Percentiles rank a stretch among this genome's conserved stretches.
Evolutionary conservation across 2,888 invertebrate genomes (phyloP).

Genomic region (Drosophila rellima): DNA sequence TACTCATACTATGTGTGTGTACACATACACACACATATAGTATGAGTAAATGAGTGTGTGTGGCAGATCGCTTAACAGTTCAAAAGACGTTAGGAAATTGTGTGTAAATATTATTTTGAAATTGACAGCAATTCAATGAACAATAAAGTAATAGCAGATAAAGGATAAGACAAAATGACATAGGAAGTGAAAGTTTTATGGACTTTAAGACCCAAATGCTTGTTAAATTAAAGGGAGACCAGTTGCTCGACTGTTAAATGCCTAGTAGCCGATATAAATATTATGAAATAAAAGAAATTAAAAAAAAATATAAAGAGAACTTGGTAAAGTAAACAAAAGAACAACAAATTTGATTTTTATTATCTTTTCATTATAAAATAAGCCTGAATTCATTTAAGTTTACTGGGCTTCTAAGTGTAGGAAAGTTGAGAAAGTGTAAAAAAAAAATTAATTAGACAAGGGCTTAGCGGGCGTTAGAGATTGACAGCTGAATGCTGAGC

Average conservation of each 20-base stretch:
- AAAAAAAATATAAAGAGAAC: too few species aligned
- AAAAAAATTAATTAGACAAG: slow-evolving; percentile 54
- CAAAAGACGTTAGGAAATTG: slow-evolving; percentile 51
- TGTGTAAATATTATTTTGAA: slow-evolving; percentile 74
- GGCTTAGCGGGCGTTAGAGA: slow-evolving; percentile 37
- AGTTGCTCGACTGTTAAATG: background rate
- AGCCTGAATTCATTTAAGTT: background rate
- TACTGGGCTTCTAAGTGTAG: background rate
- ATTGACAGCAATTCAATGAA: slow-evolving; percentile 74
- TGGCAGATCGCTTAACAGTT: slow-evolving; percentile 39
- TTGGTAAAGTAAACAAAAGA: too few species aligned
- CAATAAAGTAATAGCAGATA: slow-evolving; percentile 66
- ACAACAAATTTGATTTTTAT: too few species aligned
- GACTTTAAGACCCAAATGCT: background rate
- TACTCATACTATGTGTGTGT: slow-evolving; percentile 12
- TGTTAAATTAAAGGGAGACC: background rate
- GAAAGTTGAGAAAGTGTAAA: slow-evolving; percentile 12
- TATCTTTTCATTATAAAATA: background rate
- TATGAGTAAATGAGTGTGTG: slow-evolving; percentile 18
- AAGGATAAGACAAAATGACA: slow-evolving; percentile 31
- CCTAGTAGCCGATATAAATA: background rate
- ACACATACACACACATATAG: too few species aligned
- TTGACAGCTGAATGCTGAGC: slow-evolving; percentile 37
- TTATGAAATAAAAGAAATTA: too few species aligned
- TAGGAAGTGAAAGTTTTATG: background rate